Evolutionary conservation across 1,140 invertebrate genomes (phyloP).

Genomic region (Pseudachorutes palmiensis): DNA sequence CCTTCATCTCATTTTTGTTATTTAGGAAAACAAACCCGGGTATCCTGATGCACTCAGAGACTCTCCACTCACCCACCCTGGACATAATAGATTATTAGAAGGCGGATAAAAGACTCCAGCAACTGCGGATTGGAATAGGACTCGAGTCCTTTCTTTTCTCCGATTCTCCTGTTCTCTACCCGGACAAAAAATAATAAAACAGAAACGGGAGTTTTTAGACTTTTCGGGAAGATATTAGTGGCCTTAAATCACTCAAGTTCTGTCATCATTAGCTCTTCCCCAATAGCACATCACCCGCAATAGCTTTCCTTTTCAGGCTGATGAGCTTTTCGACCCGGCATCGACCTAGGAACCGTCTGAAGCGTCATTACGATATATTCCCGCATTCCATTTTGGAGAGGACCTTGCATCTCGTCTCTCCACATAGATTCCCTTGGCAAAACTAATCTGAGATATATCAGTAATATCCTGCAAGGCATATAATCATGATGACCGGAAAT

Average conservation of each 20-base stretch:
- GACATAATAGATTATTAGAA: not conserved
- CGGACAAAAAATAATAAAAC: not conserved
- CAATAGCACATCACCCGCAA: not conserved
- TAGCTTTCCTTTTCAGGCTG: not conserved
- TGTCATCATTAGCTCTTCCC: slow-evolving; percentile 33
- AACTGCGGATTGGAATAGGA: too few species aligned
- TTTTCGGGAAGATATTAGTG: slow-evolving; percentile 25
- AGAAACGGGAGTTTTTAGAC: not conserved
- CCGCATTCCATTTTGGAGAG: too few species aligned
- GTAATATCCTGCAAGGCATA: too few species aligned
- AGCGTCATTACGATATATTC: not conserved
- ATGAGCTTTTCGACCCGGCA: not conserved
- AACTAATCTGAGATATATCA: too few species aligned
- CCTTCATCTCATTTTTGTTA: not conserved
- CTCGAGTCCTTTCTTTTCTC: not conserved
- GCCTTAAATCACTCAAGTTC: slow-evolving; percentile 30
- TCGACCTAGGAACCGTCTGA: not conserved
- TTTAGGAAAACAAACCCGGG: not conserved
- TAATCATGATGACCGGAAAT: too few species aligned
- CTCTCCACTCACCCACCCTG: not conserved
- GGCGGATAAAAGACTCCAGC: not conserved
- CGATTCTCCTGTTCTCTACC: not conserved
- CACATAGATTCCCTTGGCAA: too few species aligned
- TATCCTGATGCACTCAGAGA: not conserved
- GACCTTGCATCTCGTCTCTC: too few species aligned